Evolutionary conservation across 2,113 vertebrate species (phyloP).

Genomic region (Corapipo altera): DNA sequence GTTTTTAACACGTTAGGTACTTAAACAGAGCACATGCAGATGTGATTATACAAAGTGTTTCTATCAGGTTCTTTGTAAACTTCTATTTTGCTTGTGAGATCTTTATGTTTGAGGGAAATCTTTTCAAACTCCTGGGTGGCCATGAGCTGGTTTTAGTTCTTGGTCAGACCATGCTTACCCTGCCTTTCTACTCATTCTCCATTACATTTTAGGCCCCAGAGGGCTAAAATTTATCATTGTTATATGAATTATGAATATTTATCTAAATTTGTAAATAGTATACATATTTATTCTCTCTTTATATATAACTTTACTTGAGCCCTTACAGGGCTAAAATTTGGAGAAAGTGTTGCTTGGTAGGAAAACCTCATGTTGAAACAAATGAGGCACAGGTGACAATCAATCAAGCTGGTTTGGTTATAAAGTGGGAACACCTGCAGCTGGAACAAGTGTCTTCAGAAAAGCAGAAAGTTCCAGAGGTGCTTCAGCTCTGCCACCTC

Average conservation of each 20-base stretch:
- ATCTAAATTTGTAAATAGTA: not conserved
- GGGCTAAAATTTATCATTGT: not conserved
- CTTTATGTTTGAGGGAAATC: not conserved
- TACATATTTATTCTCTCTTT: not conserved
- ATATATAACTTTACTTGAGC: not conserved
- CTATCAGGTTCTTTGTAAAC: not conserved
- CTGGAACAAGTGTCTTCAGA: not conserved
- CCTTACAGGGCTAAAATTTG: not conserved
- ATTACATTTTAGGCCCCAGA: not conserved
- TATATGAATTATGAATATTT: not conserved
- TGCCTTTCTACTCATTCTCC: not conserved
- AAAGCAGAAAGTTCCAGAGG: not conserved
- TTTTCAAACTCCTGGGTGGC: not conserved
- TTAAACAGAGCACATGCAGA: too few relatives aligned
- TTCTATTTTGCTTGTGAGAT: not conserved
- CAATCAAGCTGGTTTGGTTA: not conserved
- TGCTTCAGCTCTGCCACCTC: rapidly evolving
- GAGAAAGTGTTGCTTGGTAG: not conserved
- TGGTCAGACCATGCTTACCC: not conserved
- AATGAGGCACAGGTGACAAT: not conserved
- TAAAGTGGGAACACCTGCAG: not conserved
- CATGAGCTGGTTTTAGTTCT: not conserved
- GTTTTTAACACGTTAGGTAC: too few relatives aligned
- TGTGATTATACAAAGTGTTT: not conserved
- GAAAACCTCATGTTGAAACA: not conserved